phyloP scores from a whole-genome alignment of 2,888 invertebrate species.

The Phalera bucephala region DNA sequence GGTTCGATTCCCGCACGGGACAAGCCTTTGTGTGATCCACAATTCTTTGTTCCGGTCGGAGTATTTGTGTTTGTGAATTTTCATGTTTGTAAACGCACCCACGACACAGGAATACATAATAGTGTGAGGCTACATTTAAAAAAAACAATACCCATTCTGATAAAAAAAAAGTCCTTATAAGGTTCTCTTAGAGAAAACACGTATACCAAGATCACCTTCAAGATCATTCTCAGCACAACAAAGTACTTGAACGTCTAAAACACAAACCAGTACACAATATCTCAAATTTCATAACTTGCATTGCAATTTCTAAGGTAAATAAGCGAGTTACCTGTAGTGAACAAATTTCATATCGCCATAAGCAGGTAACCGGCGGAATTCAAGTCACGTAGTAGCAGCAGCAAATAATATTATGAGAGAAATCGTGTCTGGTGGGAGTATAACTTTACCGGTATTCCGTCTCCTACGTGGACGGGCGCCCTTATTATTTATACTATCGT shows the following conservation, averaged over 20 bases:
- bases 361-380: constrained; percentile 58
- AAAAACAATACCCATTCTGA: too few species aligned
- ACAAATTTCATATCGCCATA: constrained; percentile 64
- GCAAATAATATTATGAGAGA: constrained; percentile 73
- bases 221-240: too few species aligned
- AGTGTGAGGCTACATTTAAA: too few species aligned
- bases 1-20: too few species aligned
- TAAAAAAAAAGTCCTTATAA: too few species aligned
- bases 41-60: too few species aligned
- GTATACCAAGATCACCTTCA: too few species aligned
- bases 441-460: constrained; percentile 51
- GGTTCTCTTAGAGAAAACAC: too few species aligned
- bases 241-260: constrained; percentile 1
- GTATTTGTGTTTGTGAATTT: too few species aligned
- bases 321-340: constrained; percentile 57
- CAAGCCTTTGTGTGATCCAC: too few species aligned
- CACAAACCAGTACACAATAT: constrained; percentile 12
- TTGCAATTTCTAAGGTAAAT: constrained; percentile 58
- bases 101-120: too few species aligned
- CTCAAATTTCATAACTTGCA: constrained; percentile 44
- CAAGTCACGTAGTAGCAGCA: constrained; percentile 59
- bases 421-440: constrained; percentile 62
- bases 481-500: constrained; percentile 25
- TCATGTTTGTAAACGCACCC: too few species aligned
- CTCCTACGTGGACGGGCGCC: constrained; percentile 30